Evolutionary conservation across 2,888 invertebrate species (phyloP).

Genomic region (Diogma glabrata): DNA sequence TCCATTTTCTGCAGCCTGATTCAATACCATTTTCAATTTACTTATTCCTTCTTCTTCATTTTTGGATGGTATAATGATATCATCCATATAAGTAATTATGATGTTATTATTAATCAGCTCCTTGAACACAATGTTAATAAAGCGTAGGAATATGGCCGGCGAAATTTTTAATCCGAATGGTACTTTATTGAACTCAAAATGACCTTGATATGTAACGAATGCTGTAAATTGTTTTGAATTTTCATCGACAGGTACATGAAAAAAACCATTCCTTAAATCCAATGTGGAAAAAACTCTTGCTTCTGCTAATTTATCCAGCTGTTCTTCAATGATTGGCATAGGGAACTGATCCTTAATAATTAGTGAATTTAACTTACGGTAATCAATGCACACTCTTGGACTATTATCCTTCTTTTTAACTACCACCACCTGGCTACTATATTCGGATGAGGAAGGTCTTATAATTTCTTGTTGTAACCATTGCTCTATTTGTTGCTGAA

Average conservation of each 20-base stretch:
- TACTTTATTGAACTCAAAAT: not conserved
- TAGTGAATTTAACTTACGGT: too few species aligned
- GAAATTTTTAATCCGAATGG: not conserved
- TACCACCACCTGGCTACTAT: not conserved
- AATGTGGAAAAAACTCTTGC: too few species aligned
- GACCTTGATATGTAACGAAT: not conserved
- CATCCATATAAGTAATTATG: not conserved
- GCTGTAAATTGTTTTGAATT: not conserved
- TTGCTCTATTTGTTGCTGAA: not conserved
- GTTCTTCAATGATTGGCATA: too few species aligned
- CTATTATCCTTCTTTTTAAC: not conserved
- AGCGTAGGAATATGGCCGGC: not conserved
- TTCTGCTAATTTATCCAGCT: too few species aligned
- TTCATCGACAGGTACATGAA: too few species aligned
- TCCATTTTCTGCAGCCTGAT: not conserved
- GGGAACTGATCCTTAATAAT: too few species aligned
- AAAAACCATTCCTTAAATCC: too few species aligned
- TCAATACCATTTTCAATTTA: not conserved
- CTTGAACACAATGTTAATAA: not conserved
- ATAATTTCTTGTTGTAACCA: not conserved
- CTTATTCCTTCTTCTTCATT: not conserved
- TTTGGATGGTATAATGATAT: not conserved
- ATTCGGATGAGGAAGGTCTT: not conserved
- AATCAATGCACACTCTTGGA: not conserved
- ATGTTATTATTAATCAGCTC: not conserved